Evolutionary conservation across 1,140 invertebrate species (phyloP).

Genomic region (Drosophila repletoides): DNA sequence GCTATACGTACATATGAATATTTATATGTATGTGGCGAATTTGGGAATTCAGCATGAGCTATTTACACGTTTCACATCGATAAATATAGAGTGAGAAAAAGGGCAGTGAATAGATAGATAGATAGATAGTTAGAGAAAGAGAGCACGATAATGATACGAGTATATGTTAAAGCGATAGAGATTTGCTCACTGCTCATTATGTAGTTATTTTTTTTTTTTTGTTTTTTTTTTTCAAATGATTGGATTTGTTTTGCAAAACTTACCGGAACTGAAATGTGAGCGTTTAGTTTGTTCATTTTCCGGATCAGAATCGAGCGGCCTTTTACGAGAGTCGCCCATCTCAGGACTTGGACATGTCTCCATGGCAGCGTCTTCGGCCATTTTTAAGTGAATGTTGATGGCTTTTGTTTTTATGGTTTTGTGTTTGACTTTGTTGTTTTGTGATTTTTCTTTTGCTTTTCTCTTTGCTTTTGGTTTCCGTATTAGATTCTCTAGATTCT

Average conservation of each 20-base stretch:
- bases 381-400: conserved; percentile 81
- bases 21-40: not conserved
- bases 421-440: conserved; percentile 15
- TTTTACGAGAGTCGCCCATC: conserved; percentile 90
- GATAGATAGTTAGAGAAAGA: conserved; percentile 31
- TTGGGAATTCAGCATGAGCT: conserved; percentile 47
- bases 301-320: conserved; percentile 91
- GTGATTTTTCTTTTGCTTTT: conserved; percentile 26
- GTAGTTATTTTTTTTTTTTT: conserved; percentile 29
- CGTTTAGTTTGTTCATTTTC: conserved; percentile 93
- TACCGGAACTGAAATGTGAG: conserved; percentile 93
- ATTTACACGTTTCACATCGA: conserved; percentile 54
- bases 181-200: conserved; percentile 38
- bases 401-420: conserved; percentile 49
- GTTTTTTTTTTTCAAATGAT: conserved; percentile 40
- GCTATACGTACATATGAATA: conserved; percentile 1
- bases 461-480: not conserved
- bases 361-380: conserved; percentile 88
- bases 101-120: conserved; percentile 8
- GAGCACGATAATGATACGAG: conserved; percentile 57
- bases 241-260: conserved; percentile 73
- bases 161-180: conserved; percentile 72
- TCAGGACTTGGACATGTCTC: conserved; percentile 90
- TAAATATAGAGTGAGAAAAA: conserved; percentile 22
- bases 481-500: conserved; percentile 32